These are phyloP conservation scores for Novumbra hubbsi DNA, from an alignment of 2,797 vertebrate genomes.

Conservation along the genomic window DNA sequence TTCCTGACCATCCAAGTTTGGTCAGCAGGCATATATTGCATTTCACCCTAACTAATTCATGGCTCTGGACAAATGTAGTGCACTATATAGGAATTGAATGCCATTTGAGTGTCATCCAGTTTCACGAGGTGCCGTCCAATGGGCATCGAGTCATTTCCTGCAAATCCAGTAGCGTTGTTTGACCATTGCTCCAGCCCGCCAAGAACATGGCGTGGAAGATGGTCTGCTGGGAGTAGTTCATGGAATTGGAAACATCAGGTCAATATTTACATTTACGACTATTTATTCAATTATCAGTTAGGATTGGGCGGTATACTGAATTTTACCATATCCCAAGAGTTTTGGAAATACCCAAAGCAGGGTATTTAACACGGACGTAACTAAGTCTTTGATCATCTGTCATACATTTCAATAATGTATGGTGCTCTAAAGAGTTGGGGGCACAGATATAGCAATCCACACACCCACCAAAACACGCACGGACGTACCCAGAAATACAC, in stretches of 20 bases:
- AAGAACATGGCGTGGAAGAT: constrained; percentile 28
- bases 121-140: constrained; percentile 42
- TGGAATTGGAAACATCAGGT: neutral
- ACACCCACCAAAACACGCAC: neutral
- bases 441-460: neutral
- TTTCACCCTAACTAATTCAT: neutral
- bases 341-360: too few relatives aligned
- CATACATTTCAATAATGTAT: too few relatives aligned
- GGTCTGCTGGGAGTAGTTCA: neutral
- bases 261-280: neutral
- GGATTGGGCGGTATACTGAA: neutral
- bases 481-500: neutral
- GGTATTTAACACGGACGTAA: too few relatives aligned
- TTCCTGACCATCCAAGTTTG: constrained; percentile 18
- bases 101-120: constrained; percentile 11
- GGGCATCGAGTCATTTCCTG: constrained; percentile 37
- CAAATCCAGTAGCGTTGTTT: constrained; percentile 21
- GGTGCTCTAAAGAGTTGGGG: neutral
- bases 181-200: constrained; percentile 38
- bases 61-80: neutral
- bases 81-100: neutral
- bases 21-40: neutral
- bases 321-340: neutral
- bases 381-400: too few relatives aligned
- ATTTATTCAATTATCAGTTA: neutral